Evolutionary conservation across 2,113 vertebrate genomes (phyloP), one percentile per base, ranked within the genome.

Genomic region (Caracal caracal): DNA sequence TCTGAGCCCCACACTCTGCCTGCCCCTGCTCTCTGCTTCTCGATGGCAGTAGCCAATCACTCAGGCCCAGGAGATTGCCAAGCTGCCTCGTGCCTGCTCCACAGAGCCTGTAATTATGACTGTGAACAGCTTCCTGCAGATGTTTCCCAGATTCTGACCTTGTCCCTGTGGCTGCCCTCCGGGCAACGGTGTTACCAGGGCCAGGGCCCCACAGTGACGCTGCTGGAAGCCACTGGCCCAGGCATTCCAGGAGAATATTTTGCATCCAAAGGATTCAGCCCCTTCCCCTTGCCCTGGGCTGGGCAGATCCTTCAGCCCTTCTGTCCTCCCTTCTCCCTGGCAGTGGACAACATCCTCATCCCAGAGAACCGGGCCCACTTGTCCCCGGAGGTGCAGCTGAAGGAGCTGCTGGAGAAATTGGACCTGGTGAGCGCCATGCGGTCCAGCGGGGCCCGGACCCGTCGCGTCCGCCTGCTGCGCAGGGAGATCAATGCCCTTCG

Each of bases 381-480:
- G 98, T 99, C 99, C 0, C 98, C 99, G 91, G 99, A 99, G 97
- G 99, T 98, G 3, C 99, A 99, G 98, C 98, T 99, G 97, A 99
- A 99, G 98, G 99, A 99, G 98, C 98, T 99, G 95, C 98, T 99
- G 80, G 99, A 99, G 98, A 99, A 99, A 98, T 98, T 99, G 96
- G 99, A 99, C 97, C 98, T 99, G 90, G 99, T 99, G 97, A 99
- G 99, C 79, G 98, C 99, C 94, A 99, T 99, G 99, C 98, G 99
- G 26, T 99, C 99, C 85, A 99, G 99, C 0, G 99, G 99, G 0
- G 99, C 99, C 65, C 99, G 99, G 5, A 99, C 99, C 0, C 99
- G 99, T 9, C 99, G 99, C 16, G 98, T 99, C 28, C 99, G 99
- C 68, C 99, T 99, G 80, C 99, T 99, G 24, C 99, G 99, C 28